Evolutionary conservation across 1,140 invertebrate species (phyloP), one percentile per base, ranked within the genome.

Genomic region (Aphidius ervi): DNA sequence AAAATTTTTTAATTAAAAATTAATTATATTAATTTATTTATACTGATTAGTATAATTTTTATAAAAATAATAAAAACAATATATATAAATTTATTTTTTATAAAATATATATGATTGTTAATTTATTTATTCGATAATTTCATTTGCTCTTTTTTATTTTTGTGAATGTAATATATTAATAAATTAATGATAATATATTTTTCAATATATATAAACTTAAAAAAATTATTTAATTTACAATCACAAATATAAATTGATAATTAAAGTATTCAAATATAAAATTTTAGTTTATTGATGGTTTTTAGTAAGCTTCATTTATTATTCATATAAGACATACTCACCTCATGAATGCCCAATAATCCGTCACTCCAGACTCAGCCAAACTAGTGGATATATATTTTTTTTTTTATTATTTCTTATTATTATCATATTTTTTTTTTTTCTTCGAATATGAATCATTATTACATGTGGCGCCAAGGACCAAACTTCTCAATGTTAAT

Each of bases 291-390:
- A 61, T 61, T 61, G 53, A 53, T 61, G 4, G 42, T 2, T 9
- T 16, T 43, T 48, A 37, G 23, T 54, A 48, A 10, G 53, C 23
- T 61, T 20, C 59, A 61, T 61, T 61, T 61, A 46, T 61, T 56
- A 61, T 46, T 45, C 39, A 54, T 54, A 37, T 45, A 55, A 60
- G 50, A 60, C 52, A 60, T 54, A 60, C 16, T 16, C 58, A 50
- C 58, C 52, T 55, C 53, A 56, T 56, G 59, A 61, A 56, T 61
- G 59, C 59, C 59, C 59, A 61, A 61, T 61, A 61, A 61, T 61
- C 59, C 53, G 59, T 61, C 59, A 61, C 46, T 61, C 43, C 16
- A 16, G 20, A 9, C 16, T 23, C 23, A 37, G 56, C 40, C 59
- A 50, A 61, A 61, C 53, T 16, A 16, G 16, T 16, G 16, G 53